phyloP scores from a whole-genome alignment of 2,113 vertebrate species.

The Hylia prasina region DNA sequence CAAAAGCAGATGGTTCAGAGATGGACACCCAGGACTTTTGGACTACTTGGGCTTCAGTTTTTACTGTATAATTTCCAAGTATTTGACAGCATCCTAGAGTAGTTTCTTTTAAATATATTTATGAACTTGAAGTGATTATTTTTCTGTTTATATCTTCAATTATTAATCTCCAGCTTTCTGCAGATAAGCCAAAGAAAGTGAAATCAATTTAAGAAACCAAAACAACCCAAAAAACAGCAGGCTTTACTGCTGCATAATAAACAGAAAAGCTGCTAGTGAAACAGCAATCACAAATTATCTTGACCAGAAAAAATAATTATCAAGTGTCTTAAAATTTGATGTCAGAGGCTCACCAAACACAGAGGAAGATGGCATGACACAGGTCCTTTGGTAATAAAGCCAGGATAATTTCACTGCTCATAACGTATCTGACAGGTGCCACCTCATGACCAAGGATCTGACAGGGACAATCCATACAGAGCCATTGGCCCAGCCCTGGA shows the following conservation, averaged over 20 bases:
- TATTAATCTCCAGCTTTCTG: background rate
- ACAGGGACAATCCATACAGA: background rate
- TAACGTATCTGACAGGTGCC: rapidly evolving
- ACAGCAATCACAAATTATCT: background rate
- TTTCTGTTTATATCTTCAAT: background rate
- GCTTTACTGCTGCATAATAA: background rate
- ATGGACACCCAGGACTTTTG: background rate
- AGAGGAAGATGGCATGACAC: background rate
- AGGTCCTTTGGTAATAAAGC: background rate
- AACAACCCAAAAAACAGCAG: background rate
- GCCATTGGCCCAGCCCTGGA: background rate
- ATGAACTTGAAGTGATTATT: background rate
- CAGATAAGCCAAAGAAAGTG: background rate
- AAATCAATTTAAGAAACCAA: background rate
- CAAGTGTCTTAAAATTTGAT: background rate
- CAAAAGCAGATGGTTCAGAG: background rate
- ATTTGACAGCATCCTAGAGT: background rate
- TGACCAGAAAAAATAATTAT: background rate
- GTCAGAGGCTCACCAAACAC: background rate
- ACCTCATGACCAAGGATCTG: background rate
- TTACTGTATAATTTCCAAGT: background rate
- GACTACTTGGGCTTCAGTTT: background rate
- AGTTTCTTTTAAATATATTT: background rate
- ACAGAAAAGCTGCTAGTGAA: background rate
- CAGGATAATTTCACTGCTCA: background rate